phyloP scores from a whole-genome alignment of 2,888 invertebrate species.

The Chalcis sispes region DNA sequence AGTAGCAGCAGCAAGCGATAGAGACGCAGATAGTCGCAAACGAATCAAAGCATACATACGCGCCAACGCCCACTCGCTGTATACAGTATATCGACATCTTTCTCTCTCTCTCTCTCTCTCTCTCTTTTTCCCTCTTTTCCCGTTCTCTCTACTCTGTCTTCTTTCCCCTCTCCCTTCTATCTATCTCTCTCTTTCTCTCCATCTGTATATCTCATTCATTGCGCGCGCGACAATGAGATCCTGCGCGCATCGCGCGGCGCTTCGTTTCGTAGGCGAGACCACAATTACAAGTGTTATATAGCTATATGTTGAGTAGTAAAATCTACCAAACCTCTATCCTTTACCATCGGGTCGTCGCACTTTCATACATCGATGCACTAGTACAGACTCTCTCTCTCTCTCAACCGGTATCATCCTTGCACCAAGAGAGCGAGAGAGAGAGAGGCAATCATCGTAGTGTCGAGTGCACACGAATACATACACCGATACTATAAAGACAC shows the following conservation, averaged over 20 bases:
- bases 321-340: background rate
- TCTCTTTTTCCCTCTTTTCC: background rate
- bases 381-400: too few relatives aligned
- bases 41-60: constrained; percentile 45
- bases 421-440: too few relatives aligned
- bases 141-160: background rate
- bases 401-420: too few relatives aligned
- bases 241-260: background rate
- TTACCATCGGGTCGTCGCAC: background rate
- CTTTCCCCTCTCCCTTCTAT: background rate
- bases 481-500: too few relatives aligned
- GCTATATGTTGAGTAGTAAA: background rate
- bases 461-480: too few relatives aligned
- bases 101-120: background rate
- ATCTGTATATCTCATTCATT: constrained; percentile 11
- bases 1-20: constrained; percentile 8
- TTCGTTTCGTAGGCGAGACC: background rate
- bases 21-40: constrained; percentile 5
- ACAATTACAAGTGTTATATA: background rate
- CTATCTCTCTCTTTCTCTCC: background rate
- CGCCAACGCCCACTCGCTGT: constrained; percentile 43
- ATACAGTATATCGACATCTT: constrained; percentile 3
- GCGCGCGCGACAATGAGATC: constrained; percentile 30
- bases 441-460: too few relatives aligned
- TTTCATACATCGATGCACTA: too few relatives aligned